These are phyloP conservation scores for Leptosomus discolor DNA, from an alignment of 2,113 vertebrate species.

Conservation along the genomic window DNA sequence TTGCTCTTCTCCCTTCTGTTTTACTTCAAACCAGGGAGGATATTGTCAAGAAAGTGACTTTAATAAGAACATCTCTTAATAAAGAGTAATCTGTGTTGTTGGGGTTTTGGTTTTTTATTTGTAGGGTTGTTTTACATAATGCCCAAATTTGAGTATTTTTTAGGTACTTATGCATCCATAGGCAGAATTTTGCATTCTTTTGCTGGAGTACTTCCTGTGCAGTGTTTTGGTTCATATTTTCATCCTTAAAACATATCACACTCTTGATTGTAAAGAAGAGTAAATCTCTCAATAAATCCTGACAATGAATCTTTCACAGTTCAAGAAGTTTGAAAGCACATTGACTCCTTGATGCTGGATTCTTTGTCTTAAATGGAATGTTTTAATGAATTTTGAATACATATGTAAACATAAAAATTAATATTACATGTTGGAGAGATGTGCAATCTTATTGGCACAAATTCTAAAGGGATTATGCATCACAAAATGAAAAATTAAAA, in stretches of 20 bases:
- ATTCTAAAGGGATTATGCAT: background rate
- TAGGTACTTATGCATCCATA: background rate
- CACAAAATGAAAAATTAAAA: background rate
- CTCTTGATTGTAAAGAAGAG: background rate
- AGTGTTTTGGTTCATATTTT: background rate
- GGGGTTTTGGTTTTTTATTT: background rate
- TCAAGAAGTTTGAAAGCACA: background rate
- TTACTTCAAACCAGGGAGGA: background rate
- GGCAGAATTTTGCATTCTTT: background rate
- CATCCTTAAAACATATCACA: background rate
- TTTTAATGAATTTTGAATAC: background rate
- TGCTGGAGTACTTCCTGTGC: background rate
- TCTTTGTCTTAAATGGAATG: background rate
- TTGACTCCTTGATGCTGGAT: background rate
- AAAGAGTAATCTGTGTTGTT: background rate
- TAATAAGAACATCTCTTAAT: background rate
- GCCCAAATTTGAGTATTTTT: background rate
- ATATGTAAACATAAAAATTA: background rate
- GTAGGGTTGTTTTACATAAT: background rate
- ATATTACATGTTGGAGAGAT: background rate
- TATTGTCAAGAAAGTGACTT: background rate
- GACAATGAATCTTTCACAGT: background rate
- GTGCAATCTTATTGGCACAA: background rate
- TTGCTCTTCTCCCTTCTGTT: background rate
- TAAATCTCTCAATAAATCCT: background rate